Base-by-base conservation (phyloP, 2,888 invertebrate genomes). In the Homarus gammarus region DNA sequence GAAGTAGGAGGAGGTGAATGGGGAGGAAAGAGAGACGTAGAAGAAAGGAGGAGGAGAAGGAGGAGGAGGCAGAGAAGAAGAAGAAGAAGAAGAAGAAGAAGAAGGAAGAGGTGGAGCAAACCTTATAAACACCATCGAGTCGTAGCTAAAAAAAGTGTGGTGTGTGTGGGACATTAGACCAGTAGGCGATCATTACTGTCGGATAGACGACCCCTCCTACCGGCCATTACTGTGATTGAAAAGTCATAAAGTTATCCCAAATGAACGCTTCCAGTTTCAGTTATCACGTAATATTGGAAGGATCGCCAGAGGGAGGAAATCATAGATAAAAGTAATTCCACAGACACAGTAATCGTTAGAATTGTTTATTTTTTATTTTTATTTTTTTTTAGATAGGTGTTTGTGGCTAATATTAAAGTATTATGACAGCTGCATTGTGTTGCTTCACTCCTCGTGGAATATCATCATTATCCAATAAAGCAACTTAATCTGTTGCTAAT, bases 261-360 rank as follows among this genome's bases (percentile, higher is more conserved):
- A 84, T 84, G 72, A 84, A 84, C 84, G 72, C 73, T 44, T 84
- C 84, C 84, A 84, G 70, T 84, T 84, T 84, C 84, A 84, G 84
- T 84, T 84, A 84, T 56, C 73, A 84, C 72, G 84, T 84, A 72
- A 84, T 84, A 73, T 38, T 38, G 72, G 73, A 72, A 73, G 73
- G 84, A 73, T 33, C 51, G 73, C 36, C 51, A 27, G 18, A 49
- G 27, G 44, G 70, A 82, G 82, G 82, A 82, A 82, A 82, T 82
- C 82, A 68, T 82, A 82, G 82, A 82, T 82, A 70, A 82, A 61
- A 36, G 44, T 82, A 82, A 82, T 82, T 82, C 68, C 12, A 68
- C 18, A 61, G 44, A 27, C 68, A 70, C 31, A 31, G 73, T 33
- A 33, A 40, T 64, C 10, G 27, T 82, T 44, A 82, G 68, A 33